Percentiles rank a stretch among this genome's conserved stretches.
phyloP scores from a whole-genome alignment of 2,888 invertebrate genomes.

The Xanthia icteritia region DNA sequence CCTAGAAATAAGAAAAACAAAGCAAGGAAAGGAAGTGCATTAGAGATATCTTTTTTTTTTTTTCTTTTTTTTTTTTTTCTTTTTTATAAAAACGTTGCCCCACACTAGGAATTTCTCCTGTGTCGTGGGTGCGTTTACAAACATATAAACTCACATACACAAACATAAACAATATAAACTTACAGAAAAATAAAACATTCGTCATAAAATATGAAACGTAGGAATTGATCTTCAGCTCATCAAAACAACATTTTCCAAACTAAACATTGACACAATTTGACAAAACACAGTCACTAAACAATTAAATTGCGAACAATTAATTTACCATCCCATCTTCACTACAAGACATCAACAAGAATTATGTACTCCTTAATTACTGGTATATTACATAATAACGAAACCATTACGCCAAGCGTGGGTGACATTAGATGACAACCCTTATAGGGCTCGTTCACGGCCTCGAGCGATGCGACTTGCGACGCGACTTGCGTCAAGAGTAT shows the following conservation, averaged over 20 bases:
- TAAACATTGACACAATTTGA: not conserved
- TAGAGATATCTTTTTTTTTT: no score
- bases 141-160: no score
- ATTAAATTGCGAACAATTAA: constrained; percentile 41
- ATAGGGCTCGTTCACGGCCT: not conserved
- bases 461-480: not conserved
- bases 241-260: not conserved
- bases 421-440: not conserved
- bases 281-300: constrained; percentile 14
- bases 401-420: constrained; percentile 33
- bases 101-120: no score
- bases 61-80: no score
- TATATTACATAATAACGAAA: constrained; percentile 56
- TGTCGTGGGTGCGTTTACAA: no score
- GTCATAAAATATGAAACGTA: not conserved
- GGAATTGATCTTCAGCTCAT: not conserved
- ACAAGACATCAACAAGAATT: constrained; percentile 44
- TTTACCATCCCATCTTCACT: constrained; percentile 32
- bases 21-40: not conserved
- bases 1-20: not conserved
- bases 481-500: not conserved
- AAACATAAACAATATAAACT: no score
- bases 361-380: constrained; percentile 48
- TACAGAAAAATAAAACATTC: not conserved
- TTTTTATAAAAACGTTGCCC: no score